Evolutionary conservation across 2,888 invertebrate species (phyloP).

Genomic region (Altica lythri): DNA sequence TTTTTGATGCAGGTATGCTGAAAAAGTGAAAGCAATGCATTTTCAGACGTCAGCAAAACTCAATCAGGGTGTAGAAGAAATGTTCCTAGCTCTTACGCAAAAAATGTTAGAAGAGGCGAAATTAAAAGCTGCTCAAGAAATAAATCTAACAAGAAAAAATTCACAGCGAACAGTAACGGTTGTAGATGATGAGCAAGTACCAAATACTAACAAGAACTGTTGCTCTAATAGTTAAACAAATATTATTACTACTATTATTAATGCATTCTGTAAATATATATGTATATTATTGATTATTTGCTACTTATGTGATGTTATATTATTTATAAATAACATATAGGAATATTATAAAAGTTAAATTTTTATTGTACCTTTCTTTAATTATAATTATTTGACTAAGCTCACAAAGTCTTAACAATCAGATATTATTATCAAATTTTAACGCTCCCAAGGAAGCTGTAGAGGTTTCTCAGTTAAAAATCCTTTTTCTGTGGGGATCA

Average conservation of each 20-base stretch:
- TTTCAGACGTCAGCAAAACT: constrained; percentile 92
- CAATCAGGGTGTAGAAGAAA: constrained; percentile 88
- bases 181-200: constrained; percentile 51
- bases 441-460: too few relatives aligned
- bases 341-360: constrained; percentile 6
- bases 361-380: too few relatives aligned
- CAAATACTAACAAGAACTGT: constrained; percentile 19
- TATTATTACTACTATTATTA: background rate
- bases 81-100: constrained; percentile 82
- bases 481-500: too few relatives aligned
- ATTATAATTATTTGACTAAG: too few relatives aligned
- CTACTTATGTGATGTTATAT: constrained; percentile 23
- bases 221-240: constrained; percentile 16
- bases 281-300: constrained; percentile 19
- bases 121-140: constrained; percentile 48
- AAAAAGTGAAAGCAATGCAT: constrained; percentile 89
- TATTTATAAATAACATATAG: constrained; percentile 20
- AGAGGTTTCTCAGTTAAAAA: too few relatives aligned
- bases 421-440: too few relatives aligned
- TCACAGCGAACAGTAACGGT: constrained; percentile 54
- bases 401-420: too few relatives aligned
- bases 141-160: constrained; percentile 48
- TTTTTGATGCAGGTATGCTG: constrained; percentile 74
- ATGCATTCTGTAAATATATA: constrained; percentile 16
- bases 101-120: constrained; percentile 66